Evolutionary conservation across 2,797 vertebrate species (phyloP).

Genomic region (Lithobates sylvaticus): DNA sequence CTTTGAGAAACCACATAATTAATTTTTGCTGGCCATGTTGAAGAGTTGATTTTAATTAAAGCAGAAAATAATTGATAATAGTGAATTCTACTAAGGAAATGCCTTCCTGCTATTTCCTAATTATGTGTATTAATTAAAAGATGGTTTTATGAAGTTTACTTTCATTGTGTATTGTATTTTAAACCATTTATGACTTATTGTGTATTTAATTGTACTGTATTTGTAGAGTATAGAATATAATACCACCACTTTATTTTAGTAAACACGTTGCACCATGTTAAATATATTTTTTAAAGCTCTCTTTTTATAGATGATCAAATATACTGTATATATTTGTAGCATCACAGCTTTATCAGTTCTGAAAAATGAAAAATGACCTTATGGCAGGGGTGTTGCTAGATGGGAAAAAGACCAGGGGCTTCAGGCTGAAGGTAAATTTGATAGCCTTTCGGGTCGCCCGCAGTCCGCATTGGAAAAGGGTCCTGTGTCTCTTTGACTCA

Average conservation of each 20-base stretch:
- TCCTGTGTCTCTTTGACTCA: no score
- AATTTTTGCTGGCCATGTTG: slow-evolving; percentile 23
- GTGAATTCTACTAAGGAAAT: slow-evolving; percentile 31
- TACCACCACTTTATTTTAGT: not conserved
- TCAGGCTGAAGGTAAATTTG: no score
- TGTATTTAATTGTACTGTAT: not conserved
- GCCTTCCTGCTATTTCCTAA: slow-evolving; percentile 21
- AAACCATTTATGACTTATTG: slow-evolving; percentile 9
- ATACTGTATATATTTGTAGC: no score
- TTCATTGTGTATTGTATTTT: slow-evolving; percentile 17
- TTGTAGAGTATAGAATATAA: not conserved
- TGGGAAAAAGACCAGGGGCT: no score
- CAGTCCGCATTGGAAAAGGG: no score
- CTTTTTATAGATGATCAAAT: no score
- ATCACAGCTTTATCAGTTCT: no score
- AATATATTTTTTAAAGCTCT: not conserved
- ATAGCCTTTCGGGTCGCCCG: no score
- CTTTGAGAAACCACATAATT: slow-evolving; percentile 48
- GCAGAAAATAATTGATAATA: slow-evolving; percentile 43
- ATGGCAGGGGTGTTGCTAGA: no score
- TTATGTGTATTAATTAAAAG: slow-evolving; percentile 44
- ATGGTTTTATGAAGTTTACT: slow-evolving; percentile 24
- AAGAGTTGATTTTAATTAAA: slow-evolving; percentile 47
- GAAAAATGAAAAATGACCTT: no score
- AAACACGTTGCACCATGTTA: not conserved